Evolutionary conservation across 1,140 invertebrate genomes (phyloP), one percentile per base, ranked within the genome.

Genomic region (Procambarus clarkii): DNA sequence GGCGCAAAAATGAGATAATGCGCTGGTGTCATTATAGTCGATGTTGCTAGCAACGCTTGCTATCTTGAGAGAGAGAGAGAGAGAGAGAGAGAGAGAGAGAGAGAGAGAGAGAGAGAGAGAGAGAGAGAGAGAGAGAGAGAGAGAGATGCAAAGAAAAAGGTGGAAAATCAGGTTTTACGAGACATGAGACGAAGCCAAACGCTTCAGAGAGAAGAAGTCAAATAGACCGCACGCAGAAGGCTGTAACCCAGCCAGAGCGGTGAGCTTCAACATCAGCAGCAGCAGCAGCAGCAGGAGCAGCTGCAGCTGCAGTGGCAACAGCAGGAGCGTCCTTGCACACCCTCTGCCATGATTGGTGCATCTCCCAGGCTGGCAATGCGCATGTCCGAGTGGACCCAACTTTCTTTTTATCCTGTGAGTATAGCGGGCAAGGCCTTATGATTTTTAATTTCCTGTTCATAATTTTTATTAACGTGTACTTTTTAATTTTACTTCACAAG

Each of bases 401-500:
- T 15, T 79, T 74, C 74, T 87, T 87, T 87, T 87, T 58, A 58
- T 54, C 85, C 85, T 45, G 45, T 44, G 46, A 54, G 74, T 78
- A 87, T 78, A 78, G 74, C 69, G 48, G 44, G 85, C 74, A 54
- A 87, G 85, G 85, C 85, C 85, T 87, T 87, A 76, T 87, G 85
- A 87, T 87, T 87, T 87, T 87, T 77, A 87, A 77, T 87, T 87
- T 87, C 48, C 85, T 60, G 74, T 87, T 78, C 74, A 78, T 60
- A 87, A 60, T 87, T 86, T 87, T 87, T 87, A 87, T 87, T 79
- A 87, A 74, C 85, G 54, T 79, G 74, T 50, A 50, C 84, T 74
- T 54, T 87, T 87, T 77, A 86, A 87, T 71, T 87, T 74, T 74
- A 60, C 85, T 87, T 87, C 85, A 79, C 85, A 87, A 87, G 85